Evolutionary conservation across 2,888 invertebrate species (phyloP), one percentile per base, ranked within the genome.

Genomic region (Agrotis exclamationis): DNA sequence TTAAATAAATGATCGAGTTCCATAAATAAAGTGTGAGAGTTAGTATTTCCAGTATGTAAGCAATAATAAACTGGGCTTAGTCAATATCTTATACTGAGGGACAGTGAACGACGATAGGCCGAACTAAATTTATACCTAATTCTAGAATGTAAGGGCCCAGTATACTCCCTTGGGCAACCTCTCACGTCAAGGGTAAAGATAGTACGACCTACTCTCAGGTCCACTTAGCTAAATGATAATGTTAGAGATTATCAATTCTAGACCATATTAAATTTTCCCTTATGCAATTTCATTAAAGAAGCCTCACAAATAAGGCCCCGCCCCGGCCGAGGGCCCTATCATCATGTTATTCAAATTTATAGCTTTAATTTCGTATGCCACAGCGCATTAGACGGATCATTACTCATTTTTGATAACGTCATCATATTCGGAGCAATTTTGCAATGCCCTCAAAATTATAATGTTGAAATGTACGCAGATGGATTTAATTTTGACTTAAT

Each of bases 321-420:
- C 73, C 81, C 68, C 62, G 59, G 66, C 60, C 54, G 63, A 72
- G 76, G 78, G 70, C 66, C 83, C 74, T 70, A 83, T 73, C 64
- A 74, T 85, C 86, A 69, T 87, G 86, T 90, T 89, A 91, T 91
- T 91, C 87, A 91, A 91, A 93, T 93, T 93, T 93, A 93, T 91
- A 87, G 88, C 91, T 91, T 93, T 90, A 92, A 93, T 93, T 93
- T 92, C 91, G 91, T 93, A 89, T 90, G 88, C 88, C 87, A 87
- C 87, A 86, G 85, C 88, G 88, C 88, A 90, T 90, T 92, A 91
- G 87, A 86, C 33, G 83, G 86, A 85, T 86, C 90, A 89, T 93
- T 90, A 89, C 86, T 91, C 90, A 90, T 89, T 90, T 88, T 87
- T 91, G 91, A 92, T 90, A 90, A 89, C 80, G 85, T 80, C 88